A percentile compares a stretch with the other conserved stretches of the same genome.
These are phyloP conservation scores for Pipistrellus pipistrellus DNA, from an alignment of 2,797 vertebrate species.

Conservation along the genomic window DNA sequence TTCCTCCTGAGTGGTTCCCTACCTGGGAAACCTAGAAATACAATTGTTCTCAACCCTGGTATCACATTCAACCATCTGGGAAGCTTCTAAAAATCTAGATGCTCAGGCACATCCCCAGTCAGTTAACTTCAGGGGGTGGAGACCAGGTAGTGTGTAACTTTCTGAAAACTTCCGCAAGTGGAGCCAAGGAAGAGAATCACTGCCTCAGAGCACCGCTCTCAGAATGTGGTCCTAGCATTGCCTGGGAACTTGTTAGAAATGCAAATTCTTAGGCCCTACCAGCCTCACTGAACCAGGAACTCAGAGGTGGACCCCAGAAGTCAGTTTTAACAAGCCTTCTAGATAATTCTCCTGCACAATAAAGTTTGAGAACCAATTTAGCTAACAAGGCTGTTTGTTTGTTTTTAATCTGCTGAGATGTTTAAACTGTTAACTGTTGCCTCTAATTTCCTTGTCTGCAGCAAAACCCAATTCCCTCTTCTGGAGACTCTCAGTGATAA, in stretches of 20 bases:
- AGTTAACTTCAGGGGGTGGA: neutral
- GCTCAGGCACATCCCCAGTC: neutral
- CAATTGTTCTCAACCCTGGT: neutral
- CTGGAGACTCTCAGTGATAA: neutral
- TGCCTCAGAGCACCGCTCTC: neutral
- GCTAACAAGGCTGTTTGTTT: neutral
- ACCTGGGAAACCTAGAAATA: neutral
- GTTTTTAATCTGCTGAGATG: neutral
- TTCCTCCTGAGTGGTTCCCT: neutral
- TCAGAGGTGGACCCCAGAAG: neutral
- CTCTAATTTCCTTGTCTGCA: constrained; percentile 2
- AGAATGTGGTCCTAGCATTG: neutral
- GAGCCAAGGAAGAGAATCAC: neutral
- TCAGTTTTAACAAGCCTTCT: neutral
- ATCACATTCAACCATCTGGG: neutral
- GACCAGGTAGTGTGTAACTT: no score
- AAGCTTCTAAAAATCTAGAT: neutral
- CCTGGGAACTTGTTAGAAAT: neutral
- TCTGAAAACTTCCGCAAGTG: neutral
- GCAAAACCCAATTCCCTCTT: neutral
- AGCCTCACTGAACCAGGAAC: neutral
- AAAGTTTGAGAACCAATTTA: constrained; percentile 36
- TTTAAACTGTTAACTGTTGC: constrained; percentile 1
- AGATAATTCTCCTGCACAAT: neutral
- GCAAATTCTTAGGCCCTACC: neutral